Conservation (phyloP, 2,797 vertebrate genomes). For the Rallus crepitans region DNA sequence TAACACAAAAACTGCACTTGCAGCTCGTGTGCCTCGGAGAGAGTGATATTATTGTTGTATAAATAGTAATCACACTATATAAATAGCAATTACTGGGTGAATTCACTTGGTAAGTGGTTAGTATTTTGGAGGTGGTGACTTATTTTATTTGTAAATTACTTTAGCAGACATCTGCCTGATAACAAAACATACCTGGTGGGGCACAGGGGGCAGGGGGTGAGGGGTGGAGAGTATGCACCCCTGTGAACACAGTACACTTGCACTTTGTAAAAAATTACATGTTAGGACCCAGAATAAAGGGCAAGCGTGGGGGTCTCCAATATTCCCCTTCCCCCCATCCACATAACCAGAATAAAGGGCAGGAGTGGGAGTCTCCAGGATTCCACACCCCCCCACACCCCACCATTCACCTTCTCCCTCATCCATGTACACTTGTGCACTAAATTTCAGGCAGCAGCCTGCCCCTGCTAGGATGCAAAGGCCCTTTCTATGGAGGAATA, state of each 20-base stretch:
- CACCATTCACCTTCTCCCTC: background rate
- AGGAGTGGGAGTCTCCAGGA: background rate
- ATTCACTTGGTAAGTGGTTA: background rate
- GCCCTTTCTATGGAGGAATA: constrained; percentile 39
- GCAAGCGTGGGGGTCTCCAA: background rate
- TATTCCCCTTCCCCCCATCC: background rate
- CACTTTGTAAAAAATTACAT: background rate
- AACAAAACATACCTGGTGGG: background rate
- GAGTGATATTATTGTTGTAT: background rate
- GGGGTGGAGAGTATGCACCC: background rate
- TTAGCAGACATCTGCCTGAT: background rate
- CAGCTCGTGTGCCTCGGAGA: constrained; percentile 9
- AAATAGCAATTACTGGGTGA: background rate
- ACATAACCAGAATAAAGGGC: background rate
- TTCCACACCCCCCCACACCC: background rate
- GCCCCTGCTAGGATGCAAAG: background rate
- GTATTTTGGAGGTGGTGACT: background rate
- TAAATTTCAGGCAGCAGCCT: constrained; percentile 8
- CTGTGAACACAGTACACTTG: background rate
- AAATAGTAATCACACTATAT: background rate
- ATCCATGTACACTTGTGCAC: background rate
- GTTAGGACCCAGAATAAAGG: background rate
- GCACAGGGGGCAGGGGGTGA: too few relatives aligned
- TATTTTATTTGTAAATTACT: constrained; percentile 14
- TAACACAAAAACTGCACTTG: background rate